Base-by-base conservation (phyloP, 2,797 vertebrate species). In the Pitangus sulphuratus region DNA sequence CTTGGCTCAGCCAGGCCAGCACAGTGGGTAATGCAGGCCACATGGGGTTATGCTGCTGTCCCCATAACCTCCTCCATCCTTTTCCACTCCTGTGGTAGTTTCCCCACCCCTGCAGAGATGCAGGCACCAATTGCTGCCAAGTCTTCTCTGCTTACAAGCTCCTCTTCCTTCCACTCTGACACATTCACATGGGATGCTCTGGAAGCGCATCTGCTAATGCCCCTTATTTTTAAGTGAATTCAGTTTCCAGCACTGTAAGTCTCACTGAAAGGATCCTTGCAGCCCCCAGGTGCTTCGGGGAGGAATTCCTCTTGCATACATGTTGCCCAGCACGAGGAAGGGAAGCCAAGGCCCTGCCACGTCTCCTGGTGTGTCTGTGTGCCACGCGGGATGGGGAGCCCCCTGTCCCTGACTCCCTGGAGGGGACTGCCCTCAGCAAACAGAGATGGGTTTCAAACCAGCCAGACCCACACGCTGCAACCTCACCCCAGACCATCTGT, bases 161-260 rank as follows among this genome's bases (percentile, higher is more conserved):
- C 70, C 75, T 50, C 45, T 85, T 74, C 30, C 95, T 96, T 83
- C 74, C 85, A 77, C 74, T 94, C 94, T 53, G 56, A 69, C 93
- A 87, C 76, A 72, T 87, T 95, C 75, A 64, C 65, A 61, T 76
- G 94, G 96, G 95, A 89, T 94, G 86, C 25, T 91, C 91, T 85
- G 69, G 64, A 89, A 95, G 64, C 42, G 56, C 44, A 68, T 44
- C 77, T 95, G 66, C 76, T 97, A 94, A 95, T 91, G 82, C 50
- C 30, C 21, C 3, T 11, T 70, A 87, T 94, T 96, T 96, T 96
- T 86, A 86, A 96, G 91, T 93, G 58, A 92, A 95, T 94, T 93
- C 95, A 74, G 89, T 97, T 96, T 97, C 93, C 54, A 97, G 84
- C 88, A 87, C 57, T 86, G 51, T 94, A 95, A 95, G 56, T 87